phyloP scores from a whole-genome alignment of 2,113 vertebrate species.

The Hystrix brachyura region DNA sequence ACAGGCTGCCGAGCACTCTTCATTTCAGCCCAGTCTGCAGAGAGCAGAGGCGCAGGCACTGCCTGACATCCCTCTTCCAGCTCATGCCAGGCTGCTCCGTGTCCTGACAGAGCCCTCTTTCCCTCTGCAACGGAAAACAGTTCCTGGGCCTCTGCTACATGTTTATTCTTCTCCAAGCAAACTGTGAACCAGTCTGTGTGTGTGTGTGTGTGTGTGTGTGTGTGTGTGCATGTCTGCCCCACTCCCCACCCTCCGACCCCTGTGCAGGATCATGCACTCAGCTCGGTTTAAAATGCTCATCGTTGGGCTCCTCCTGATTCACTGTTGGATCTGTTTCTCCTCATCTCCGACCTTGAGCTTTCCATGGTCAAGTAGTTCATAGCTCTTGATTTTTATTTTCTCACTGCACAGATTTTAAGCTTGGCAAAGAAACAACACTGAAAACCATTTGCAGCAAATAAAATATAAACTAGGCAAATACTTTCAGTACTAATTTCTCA shows the following conservation, averaged over 20 bases:
- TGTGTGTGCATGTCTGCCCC: no score
- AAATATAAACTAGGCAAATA: slow-evolving; percentile 40
- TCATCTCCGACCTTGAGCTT: not conserved
- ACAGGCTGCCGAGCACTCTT: slow-evolving; percentile 68
- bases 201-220: no score
- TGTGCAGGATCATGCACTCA: not conserved
- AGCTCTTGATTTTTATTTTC: not conserved
- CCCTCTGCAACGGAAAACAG: slow-evolving; percentile 29
- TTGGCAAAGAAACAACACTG: not conserved
- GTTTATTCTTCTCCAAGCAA: slow-evolving; percentile 62
- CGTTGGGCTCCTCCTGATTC: not conserved
- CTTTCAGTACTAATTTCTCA: not conserved
- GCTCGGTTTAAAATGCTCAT: slow-evolving; percentile 47
- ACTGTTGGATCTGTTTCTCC: slow-evolving; percentile 1
- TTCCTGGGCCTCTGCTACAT: not conserved
- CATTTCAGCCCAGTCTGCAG: slow-evolving; percentile 76
- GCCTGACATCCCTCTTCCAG: slow-evolving; percentile 74
- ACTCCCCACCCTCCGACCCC: no score
- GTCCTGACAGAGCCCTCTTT: not conserved
- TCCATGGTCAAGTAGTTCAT: not conserved
- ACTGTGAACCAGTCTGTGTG: not conserved
- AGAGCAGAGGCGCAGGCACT: slow-evolving; percentile 26
- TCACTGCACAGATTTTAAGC: not conserved
- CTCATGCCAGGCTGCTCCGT: slow-evolving; percentile 57
- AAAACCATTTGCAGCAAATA: slow-evolving; percentile 22